Evolutionary conservation across 2,797 vertebrate genomes (phyloP).

Genomic region (Hapalemur alaotrensis): DNA sequence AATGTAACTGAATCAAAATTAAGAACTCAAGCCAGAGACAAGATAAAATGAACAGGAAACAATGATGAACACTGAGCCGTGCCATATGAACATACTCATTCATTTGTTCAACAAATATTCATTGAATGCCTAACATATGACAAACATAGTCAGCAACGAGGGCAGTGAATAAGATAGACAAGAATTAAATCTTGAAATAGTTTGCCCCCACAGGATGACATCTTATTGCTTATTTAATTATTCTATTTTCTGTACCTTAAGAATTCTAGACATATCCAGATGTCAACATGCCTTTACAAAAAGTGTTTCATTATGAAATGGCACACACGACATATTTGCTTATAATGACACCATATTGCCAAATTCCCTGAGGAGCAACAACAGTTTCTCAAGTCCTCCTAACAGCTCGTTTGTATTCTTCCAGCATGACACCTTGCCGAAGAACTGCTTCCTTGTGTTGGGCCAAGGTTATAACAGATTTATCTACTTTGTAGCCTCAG

Average conservation of each 20-base stretch:
- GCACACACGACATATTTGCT: background rate
- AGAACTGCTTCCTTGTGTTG: background rate
- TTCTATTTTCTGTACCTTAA: background rate
- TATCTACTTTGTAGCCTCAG: background rate
- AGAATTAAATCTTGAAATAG: slow-evolving; percentile 33
- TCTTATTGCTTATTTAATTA: slow-evolving; percentile 31
- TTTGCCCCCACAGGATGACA: background rate
- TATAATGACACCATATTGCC: background rate
- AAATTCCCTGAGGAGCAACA: slow-evolving; percentile 27
- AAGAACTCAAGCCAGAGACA: background rate
- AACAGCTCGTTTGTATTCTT: slow-evolving; percentile 49
- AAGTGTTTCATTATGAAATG: slow-evolving; percentile 44
- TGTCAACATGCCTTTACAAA: background rate
- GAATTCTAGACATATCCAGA: background rate
- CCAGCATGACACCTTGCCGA: background rate
- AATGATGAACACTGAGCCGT: background rate
- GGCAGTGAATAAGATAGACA: background rate
- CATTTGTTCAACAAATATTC: background rate
- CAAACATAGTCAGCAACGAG: background rate
- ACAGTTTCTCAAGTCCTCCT: background rate
- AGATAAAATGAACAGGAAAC: background rate
- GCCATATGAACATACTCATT: background rate
- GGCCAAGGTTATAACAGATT: slow-evolving; percentile 9
- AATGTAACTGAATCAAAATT: background rate
- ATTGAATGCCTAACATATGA: background rate